phyloP scores from a whole-genome alignment of 2,888 invertebrate genomes.

The Matsumyia berberina region DNA sequence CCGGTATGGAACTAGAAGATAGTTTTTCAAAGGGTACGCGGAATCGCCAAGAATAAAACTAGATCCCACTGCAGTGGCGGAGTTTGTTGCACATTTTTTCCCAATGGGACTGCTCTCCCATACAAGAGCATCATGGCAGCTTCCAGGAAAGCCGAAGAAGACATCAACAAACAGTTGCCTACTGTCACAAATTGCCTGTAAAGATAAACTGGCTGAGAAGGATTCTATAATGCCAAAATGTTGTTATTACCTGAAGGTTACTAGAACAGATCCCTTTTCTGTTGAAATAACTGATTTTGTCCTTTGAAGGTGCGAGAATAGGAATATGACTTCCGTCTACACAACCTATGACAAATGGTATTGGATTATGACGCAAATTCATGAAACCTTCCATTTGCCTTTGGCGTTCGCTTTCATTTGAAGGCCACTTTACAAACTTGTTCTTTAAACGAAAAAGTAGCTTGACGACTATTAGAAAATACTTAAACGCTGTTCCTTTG shows the following conservation, averaged over 20 bases:
- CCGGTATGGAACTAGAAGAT: background rate
- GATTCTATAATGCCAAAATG: background rate
- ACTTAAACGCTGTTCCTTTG: conserved; percentile 3
- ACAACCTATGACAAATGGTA: background rate
- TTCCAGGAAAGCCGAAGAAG: too few relatives aligned
- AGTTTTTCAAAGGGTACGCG: background rate
- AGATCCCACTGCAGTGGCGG: conserved; percentile 2
- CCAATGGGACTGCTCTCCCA: too few relatives aligned
- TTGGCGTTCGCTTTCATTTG: background rate
- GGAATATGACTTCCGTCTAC: background rate
- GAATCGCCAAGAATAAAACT: background rate
- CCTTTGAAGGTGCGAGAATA: conserved; percentile 1
- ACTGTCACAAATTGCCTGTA: conserved; percentile 5
- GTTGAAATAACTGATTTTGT: conserved; percentile 5
- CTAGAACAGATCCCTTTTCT: background rate
- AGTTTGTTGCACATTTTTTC: background rate
- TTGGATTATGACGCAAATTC: conserved; percentile 1
- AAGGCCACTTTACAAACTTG: background rate
- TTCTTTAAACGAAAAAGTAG: background rate
- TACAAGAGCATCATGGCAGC: too few relatives aligned
- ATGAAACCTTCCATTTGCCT: conserved; percentile 7
- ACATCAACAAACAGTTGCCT: background rate
- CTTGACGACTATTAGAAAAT: background rate
- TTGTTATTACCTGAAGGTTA: background rate
- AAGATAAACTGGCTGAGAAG: conserved; percentile 1